These are phyloP conservation scores for Vulpes lagopus DNA, from an alignment of 2,113 vertebrate genomes.

Conservation along the genomic window DNA sequence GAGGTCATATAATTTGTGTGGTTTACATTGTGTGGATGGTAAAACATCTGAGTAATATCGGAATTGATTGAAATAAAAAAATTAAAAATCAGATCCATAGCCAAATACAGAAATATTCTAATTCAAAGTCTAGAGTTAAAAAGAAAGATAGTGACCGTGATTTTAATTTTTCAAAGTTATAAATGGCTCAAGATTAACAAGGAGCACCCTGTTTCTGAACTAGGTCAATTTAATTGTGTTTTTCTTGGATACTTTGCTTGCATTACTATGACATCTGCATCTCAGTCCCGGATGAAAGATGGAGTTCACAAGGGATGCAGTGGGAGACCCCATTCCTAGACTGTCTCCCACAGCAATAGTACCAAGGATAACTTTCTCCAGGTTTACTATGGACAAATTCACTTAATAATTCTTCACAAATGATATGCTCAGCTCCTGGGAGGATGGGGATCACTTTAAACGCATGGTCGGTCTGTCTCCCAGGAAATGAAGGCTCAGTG, in stretches of 20 bases:
- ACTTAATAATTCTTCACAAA: constrained; percentile 74
- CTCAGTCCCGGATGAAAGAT: constrained; percentile 58
- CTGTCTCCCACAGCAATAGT: constrained; percentile 76
- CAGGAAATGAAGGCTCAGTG: constrained; percentile 69
- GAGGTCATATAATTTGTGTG: constrained; percentile 64
- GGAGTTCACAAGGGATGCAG: constrained; percentile 80
- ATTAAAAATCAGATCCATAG: constrained; percentile 71
- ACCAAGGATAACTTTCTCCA: constrained; percentile 69
- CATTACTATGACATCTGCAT: constrained; percentile 15
- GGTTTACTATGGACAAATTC: constrained; percentile 72
- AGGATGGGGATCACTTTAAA: constrained; percentile 76
- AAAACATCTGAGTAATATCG: constrained; percentile 65
- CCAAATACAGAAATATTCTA: constrained; percentile 68
- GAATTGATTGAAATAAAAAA: constrained; percentile 74
- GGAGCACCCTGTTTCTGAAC: constrained; percentile 78
- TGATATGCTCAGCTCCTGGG: constrained; percentile 79
- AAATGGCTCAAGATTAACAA: constrained; percentile 81
- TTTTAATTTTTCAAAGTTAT: constrained; percentile 76
- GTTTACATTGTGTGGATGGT: constrained; percentile 52
- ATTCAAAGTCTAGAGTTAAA: constrained; percentile 76
- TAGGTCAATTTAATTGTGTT: constrained; percentile 84
- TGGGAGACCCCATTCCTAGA: constrained; percentile 72
- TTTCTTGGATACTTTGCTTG: constrained; percentile 76
- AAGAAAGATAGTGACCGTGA: constrained; percentile 76
- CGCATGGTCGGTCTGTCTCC: constrained; percentile 43